Base-by-base conservation (phyloP, 2,113 vertebrate genomes). In the Sardina pilchardus region DNA sequence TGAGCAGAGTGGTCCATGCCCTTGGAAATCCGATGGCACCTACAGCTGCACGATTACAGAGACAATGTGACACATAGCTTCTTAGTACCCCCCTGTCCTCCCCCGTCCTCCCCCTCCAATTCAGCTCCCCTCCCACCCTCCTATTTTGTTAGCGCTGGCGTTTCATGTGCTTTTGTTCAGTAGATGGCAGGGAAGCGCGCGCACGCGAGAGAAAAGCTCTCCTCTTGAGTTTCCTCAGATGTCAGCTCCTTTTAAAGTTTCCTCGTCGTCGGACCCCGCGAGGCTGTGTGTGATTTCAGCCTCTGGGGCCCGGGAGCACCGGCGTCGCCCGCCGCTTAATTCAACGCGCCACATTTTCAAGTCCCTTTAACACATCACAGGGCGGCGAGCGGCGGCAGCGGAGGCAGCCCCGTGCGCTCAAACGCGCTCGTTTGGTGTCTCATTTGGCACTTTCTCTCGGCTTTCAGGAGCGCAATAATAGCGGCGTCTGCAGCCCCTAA, bases 231-330 rank as follows among this genome's bases (percentile, higher is more conserved):
- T 87, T 67, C 86, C 85, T 91, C 78, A 86, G 53, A 16, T 82
- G 87, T 82, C 80, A 84, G 47, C 82, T 16, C 48, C 89, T 84
- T 90, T 90, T 87, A 84, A 91, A 86, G 88, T 88, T 48, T 17
- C 59, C 39, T 42, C 39, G 4, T 71, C 85, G 89, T 90, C 80
- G 78, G 50, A 36, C 71, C 86, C 86, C 80, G 19, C 88, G 85
- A 83, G 85, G 87, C 86, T 87, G 78, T 91, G 78, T 91, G 85
- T 89, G 87, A 88, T 87, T 89, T 86, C 82, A 86, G 81, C 88
- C 86, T 85, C 88, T 84, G 75, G 85, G 81, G 26, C 30, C 84
- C 67, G 42, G 84, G 84, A 82, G n/a, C 24, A 36, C 84, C 39
- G 39, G 2, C 63, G 75, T 83, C 86, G 86, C 88, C 39, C 63